Percentiles rank a stretch among this genome's conserved stretches.
Conservation (phyloP, 2,797 vertebrate species). For the Masticophis lateralis region DNA sequence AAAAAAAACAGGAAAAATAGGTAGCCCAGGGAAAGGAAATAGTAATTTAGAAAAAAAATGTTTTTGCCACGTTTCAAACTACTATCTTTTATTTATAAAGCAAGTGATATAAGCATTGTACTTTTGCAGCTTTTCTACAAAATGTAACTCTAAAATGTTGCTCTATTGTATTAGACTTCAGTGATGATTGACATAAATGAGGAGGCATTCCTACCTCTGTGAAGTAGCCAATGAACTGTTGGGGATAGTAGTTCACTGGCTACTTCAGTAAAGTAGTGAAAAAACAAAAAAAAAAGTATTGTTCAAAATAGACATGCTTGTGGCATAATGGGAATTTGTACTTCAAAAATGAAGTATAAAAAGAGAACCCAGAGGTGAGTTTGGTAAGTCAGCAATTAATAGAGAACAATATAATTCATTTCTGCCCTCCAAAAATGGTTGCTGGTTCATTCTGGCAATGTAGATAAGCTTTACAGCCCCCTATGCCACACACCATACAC, state of each 20-base stretch:
- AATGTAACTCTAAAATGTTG: background rate
- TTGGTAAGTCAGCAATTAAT: background rate
- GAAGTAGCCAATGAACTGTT: background rate
- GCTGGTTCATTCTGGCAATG: background rate
- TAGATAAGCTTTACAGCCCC: background rate
- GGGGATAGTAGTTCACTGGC: background rate
- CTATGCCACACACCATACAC: background rate
- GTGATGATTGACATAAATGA: background rate
- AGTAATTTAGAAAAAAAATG: background rate
- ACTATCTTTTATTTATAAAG: background rate
- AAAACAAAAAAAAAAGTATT: background rate
- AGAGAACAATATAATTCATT: background rate
- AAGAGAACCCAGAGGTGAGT: background rate
- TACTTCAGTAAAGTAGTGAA: background rate
- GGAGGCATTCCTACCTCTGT: background rate
- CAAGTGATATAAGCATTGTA: background rate
- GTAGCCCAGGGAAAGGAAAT: background rate
- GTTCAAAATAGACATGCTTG: background rate
- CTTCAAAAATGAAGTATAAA: background rate
- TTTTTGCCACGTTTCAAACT: background rate
- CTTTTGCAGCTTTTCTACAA: background rate
- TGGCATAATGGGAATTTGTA: background rate
- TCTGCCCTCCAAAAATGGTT: background rate
- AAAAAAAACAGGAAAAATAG: background rate
- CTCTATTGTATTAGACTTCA: background rate